These are phyloP conservation scores for Otis tarda DNA, from an alignment of 2,113 vertebrate genomes.

Conservation along the genomic window DNA sequence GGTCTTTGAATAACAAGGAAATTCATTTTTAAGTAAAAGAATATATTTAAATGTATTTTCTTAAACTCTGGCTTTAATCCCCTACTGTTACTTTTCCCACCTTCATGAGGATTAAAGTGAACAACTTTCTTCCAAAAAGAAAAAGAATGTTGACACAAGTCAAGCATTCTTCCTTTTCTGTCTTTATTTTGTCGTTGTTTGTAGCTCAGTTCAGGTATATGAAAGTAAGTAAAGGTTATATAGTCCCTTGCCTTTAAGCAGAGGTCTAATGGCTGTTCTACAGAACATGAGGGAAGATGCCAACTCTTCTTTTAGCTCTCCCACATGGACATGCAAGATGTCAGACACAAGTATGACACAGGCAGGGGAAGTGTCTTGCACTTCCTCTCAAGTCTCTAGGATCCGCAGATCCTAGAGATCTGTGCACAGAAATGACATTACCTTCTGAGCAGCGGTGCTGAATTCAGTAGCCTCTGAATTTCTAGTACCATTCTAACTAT, in stretches of 20 bases:
- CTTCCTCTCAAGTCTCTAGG: rapidly evolving
- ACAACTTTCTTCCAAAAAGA: constrained; percentile 4
- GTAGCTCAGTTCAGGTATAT: background rate
- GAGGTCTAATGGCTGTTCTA: background rate
- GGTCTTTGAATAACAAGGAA: constrained; percentile 62
- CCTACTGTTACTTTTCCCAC: constrained; percentile 41
- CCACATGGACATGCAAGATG: background rate
- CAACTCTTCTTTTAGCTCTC: background rate
- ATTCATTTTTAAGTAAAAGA: constrained; percentile 59
- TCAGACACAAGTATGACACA: background rate
- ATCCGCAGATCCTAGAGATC: too few relatives aligned
- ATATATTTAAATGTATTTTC: constrained; percentile 74
- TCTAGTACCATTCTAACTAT: background rate
- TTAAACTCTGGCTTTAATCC: constrained; percentile 56
- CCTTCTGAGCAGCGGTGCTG: background rate
- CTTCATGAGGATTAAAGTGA: constrained; percentile 43
- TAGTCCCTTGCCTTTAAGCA: background rate
- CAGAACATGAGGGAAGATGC: background rate
- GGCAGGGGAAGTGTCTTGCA: background rate
- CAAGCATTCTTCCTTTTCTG: background rate
- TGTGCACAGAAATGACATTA: background rate
- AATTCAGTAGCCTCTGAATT: background rate
- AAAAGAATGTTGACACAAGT: background rate
- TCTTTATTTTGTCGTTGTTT: background rate
- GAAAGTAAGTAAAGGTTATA: background rate